These are phyloP conservation scores for Laticauda colubrina DNA, from an alignment of 2,113 vertebrate species.

Conservation along the genomic window DNA sequence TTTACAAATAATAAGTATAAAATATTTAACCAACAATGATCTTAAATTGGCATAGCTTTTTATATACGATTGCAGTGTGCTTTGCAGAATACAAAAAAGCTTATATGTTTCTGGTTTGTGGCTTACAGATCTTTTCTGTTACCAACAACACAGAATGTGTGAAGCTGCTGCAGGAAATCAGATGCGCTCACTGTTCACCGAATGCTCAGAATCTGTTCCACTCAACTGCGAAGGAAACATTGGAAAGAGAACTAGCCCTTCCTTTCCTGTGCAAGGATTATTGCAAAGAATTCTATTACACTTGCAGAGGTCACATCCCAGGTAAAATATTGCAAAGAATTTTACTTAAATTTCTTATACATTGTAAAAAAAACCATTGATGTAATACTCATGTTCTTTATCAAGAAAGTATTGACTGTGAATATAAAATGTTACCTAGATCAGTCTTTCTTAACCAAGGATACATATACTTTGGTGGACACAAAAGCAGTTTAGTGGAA, in stretches of 20 bases:
- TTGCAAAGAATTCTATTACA: conserved; percentile 98
- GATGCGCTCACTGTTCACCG: conserved; percentile 95
- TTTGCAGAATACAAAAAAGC: conserved; percentile 12
- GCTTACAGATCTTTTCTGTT: conserved; percentile 89
- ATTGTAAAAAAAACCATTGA: background rate
- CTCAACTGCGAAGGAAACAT: conserved; percentile 79
- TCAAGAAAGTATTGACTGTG: background rate
- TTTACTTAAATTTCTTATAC: background rate
- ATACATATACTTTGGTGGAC: background rate
- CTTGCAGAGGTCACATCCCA: conserved; percentile 94
- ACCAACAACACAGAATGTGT: conserved; percentile 97
- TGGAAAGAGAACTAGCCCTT: conserved; percentile 85
- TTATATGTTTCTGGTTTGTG: conserved; percentile 72
- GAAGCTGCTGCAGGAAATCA: conserved; percentile 95
- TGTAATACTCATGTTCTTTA: background rate
- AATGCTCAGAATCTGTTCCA: conserved; percentile 93
- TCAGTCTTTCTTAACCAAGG: background rate
- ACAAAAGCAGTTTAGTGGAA: background rate
- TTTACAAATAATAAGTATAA: conserved; percentile 16
- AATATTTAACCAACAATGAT: background rate
- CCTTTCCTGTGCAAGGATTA: conserved; percentile 94
- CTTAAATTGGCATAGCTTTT: conserved; percentile 19
- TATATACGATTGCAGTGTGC: background rate
- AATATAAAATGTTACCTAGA: background rate
- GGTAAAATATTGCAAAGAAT: conserved; percentile 71